Evolutionary conservation across 37 sponge, comb jelly and placozoan species (phyloP), one percentile per base, ranked within the genome.

Genomic region (Aplysina aerophoba): DNA sequence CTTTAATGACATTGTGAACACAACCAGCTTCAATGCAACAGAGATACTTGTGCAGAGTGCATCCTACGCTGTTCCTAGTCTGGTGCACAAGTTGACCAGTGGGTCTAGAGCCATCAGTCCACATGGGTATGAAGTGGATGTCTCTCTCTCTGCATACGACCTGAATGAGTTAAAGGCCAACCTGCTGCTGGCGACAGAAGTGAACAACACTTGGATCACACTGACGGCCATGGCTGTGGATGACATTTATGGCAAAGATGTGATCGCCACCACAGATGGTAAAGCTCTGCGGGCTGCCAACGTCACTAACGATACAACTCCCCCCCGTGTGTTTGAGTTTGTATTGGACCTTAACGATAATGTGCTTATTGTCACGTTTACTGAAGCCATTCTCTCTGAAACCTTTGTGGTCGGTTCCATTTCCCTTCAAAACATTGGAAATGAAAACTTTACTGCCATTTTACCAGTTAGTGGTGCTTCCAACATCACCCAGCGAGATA

Each of bases 1-100:
- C 16, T 95, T 95, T 64, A 86, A 85, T 84, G 93, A 95, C 73
- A 81, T 95, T 58, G 87, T 95, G 20, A 78, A 89, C 61, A 73
- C 96, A 0, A 62, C 75, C 11, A 86, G 91, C 1, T 92, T 95
- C 79, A 55, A 81, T 19, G 81, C 96, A 30, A 83, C 74, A 27
- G 96, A 91, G 20, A 72, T 95, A 12, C 72, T 67, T 14, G 55
- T 95, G 12, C 96, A 95, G 65, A 90, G 87, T 83, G 88, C 81
- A 39, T 14, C 75, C n/a, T 90, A 81, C 63, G 83, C 66, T 53
- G 84, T 75, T 2, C 88, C 85, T 54, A 82, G 61, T 15, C n/a
- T 71, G 5, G 83, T 44, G 75, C 86, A 92, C 66, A 59, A 72
- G 1, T 85, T 95, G 25, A 90, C 86, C 15, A 35, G 44, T 36